These are phyloP conservation scores for Elymnias hypermnestra DNA, from an alignment of 1,140 invertebrate genomes.

Conservation along the genomic window DNA sequence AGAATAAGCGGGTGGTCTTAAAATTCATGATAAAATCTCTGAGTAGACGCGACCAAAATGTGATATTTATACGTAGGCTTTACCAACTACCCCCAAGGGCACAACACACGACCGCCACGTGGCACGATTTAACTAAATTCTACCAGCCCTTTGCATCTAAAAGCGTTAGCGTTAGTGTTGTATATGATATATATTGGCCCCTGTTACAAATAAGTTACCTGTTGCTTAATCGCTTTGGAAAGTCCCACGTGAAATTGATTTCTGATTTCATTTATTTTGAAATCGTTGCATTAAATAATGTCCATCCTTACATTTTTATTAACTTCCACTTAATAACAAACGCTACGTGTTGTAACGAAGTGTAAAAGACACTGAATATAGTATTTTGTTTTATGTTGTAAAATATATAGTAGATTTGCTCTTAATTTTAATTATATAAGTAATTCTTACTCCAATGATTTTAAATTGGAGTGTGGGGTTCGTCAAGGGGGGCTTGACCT, in stretches of 20 bases:
- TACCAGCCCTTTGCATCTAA: conserved; percentile 31
- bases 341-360: no score
- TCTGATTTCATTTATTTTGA: no score
- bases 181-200: conserved; percentile 11
- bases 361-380: no score
- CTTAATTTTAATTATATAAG: no score
- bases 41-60: conserved; percentile 26
- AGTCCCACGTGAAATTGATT: neutral
- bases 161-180: conserved; percentile 13
- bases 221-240: neutral
- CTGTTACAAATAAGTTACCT: conserved; percentile 17
- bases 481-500: no score
- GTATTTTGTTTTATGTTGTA: no score
- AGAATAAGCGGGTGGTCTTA: conserved; percentile 6
- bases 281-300: no score
- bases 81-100: conserved; percentile 20
- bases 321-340: no score
- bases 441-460: no score
- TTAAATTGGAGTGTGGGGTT: no score
- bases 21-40: conserved; percentile 17
- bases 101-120: conserved; percentile 27
- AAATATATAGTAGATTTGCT: no score
- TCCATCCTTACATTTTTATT: no score
- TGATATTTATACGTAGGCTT: conserved; percentile 23
- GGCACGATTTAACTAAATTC: conserved; percentile 38